A percentile compares a stretch with the other conserved stretches of the same genome.
Evolutionary conservation across 2,888 invertebrate species (phyloP).

Genomic region (Athrips mouffetella): DNA sequence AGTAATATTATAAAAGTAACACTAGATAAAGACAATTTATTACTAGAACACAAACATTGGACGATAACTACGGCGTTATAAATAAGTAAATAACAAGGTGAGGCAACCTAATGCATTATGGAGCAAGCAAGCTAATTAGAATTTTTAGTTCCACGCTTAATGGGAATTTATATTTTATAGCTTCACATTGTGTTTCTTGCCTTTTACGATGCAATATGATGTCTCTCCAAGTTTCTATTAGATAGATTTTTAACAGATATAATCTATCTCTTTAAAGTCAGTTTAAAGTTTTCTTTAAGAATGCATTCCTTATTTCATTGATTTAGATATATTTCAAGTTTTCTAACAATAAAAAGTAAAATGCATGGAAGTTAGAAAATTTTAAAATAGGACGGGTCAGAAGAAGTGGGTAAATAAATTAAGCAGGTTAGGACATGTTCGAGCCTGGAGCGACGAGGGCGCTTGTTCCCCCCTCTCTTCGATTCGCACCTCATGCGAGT

Average conservation of each 20-base stretch:
- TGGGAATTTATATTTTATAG: background rate
- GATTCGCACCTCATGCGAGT: conserved; percentile 20
- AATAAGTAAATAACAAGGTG: conserved; percentile 33
- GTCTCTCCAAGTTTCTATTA: background rate
- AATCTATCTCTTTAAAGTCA: too few species aligned
- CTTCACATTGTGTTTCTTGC: background rate
- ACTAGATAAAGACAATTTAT: too few species aligned
- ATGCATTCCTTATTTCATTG: too few species aligned
- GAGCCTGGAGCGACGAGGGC: background rate
- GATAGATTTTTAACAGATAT: background rate
- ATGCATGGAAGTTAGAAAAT: background rate
- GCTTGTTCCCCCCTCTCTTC: too few species aligned
- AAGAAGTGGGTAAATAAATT: background rate
- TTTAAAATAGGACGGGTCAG: background rate
- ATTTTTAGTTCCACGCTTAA: conserved; percentile 23
- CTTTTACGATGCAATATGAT: background rate
- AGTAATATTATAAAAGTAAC: too few species aligned
- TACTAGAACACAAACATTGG: background rate
- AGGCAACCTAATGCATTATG: conserved; percentile 41
- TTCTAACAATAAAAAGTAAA: too few species aligned
- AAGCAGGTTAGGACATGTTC: conserved; percentile 36
- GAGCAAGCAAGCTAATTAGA: conserved; percentile 35
- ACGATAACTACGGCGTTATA: background rate
- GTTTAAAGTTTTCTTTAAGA: too few species aligned
- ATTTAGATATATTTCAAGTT: too few species aligned